Conservation (phyloP, 2,797 vertebrate genomes). For the Steatocranus sp. region DNA sequence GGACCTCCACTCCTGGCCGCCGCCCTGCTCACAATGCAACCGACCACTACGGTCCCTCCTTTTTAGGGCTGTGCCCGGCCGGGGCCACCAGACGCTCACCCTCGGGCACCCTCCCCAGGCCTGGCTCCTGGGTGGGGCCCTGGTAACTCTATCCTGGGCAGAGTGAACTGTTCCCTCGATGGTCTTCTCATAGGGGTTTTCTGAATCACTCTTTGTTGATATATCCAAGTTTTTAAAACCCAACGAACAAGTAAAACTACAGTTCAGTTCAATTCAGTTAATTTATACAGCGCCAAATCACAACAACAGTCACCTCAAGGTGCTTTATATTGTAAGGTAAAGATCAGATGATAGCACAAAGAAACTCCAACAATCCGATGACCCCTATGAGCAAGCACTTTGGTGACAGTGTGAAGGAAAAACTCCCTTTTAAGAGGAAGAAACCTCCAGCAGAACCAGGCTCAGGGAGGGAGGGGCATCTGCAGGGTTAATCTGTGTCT, state of each 20-base stretch:
- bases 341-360: neutral
- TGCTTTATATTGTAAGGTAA: neutral
- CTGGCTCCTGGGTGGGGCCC: neutral
- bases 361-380: neutral
- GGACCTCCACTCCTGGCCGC: neutral
- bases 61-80: neutral
- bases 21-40: neutral
- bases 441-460: accelerated
- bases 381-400: neutral
- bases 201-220: neutral
- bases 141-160: neutral
- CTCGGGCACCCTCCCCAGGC: neutral
- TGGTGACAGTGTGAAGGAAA: neutral
- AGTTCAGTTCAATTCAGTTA: neutral
- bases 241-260: neutral
- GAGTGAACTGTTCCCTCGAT: neutral
- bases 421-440: neutral
- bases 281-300: neutral
- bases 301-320: neutral
- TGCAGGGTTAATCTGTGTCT: neutral
- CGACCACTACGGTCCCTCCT: neutral
- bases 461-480: neutral
- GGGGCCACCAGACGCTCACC: neutral
- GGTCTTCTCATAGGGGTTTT: neutral
- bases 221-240: neutral